A percentile compares a stretch with the other conserved stretches of the same genome.
phyloP scores from a whole-genome alignment of 2,113 vertebrate genomes.

The Crotalus horridus region DNA sequence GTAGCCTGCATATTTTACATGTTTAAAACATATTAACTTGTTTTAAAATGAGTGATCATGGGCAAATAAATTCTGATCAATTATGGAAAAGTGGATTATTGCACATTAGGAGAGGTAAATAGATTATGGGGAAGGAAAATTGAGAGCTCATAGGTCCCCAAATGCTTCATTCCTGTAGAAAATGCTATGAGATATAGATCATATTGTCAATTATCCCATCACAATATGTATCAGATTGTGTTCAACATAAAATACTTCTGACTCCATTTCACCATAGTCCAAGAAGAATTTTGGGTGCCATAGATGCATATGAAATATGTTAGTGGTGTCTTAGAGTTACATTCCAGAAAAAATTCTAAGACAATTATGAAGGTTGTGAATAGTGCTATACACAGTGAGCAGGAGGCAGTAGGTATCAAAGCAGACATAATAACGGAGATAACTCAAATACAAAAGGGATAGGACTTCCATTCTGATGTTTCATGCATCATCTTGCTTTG shows the following conservation, averaged over 20 bases:
- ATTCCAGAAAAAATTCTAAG: background rate
- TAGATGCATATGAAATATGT: no score
- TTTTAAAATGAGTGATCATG: background rate
- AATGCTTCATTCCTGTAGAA: background rate
- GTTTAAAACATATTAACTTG: background rate
- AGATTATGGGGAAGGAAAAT: background rate
- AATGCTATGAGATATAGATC: no score
- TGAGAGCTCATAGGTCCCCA: background rate
- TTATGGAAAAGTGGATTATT: background rate
- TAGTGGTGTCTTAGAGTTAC: background rate
- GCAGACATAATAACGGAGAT: no score
- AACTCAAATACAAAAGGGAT: no score
- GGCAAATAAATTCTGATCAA: background rate
- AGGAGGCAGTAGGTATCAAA: no score
- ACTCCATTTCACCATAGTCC: no score
- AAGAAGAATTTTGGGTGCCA: no score
- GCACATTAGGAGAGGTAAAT: background rate
- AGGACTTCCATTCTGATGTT: no score
- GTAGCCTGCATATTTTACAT: background rate
- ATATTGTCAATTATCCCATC: no score
- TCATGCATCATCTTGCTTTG: no score
- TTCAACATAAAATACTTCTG: no score
- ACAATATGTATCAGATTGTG: no score
- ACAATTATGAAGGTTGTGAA: background rate
- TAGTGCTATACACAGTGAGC: background rate